These are phyloP conservation scores for Hippopotamus amphibius DNA, from an alignment of 2,113 vertebrate genomes.

Conservation along the genomic window DNA sequence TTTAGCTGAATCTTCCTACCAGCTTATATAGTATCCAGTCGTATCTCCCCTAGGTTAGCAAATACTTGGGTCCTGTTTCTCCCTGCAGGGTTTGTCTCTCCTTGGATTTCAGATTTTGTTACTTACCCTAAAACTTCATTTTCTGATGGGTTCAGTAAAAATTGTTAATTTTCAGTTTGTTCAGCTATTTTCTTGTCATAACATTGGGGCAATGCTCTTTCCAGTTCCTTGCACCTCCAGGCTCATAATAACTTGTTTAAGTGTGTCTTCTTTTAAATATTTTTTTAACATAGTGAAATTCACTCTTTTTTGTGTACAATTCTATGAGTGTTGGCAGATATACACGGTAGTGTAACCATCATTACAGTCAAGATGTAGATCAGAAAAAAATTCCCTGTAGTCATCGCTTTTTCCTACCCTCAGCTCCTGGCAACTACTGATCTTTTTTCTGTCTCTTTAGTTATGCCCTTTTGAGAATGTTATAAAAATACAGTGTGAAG, in stretches of 20 bases:
- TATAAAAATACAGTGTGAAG: not conserved
- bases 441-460: not conserved
- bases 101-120: constrained; percentile 12
- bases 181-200: not conserved
- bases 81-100: not conserved
- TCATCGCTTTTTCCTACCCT: not conserved
- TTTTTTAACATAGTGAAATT: not conserved
- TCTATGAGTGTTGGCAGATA: not conserved
- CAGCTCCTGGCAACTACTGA: not conserved
- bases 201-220: constrained; percentile 23
- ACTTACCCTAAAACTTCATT: not conserved
- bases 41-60: not conserved
- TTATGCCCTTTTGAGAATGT: not conserved
- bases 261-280: not conserved
- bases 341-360: not conserved
- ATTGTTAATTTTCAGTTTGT: constrained; percentile 38
- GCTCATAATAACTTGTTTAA: not conserved
- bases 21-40: not conserved
- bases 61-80: not conserved
- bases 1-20: not conserved
- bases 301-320: not conserved
- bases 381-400: not conserved
- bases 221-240: not conserved
- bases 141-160: not conserved
- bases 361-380: not conserved